Evolutionary conservation across 2,113 vertebrate species (phyloP).

Genomic region (Ochotona curzoniae): DNA sequence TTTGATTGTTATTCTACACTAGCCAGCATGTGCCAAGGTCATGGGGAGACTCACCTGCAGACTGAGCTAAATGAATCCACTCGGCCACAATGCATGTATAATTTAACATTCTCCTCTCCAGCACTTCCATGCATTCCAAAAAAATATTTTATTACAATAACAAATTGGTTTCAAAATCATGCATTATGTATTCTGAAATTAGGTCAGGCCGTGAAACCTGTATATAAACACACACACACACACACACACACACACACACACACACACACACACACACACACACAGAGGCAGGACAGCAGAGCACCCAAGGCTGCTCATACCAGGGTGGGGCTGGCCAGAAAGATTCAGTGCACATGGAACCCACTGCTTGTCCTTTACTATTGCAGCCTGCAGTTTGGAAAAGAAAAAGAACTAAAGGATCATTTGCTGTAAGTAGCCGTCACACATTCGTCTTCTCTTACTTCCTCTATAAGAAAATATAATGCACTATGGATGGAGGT

Average conservation of each 20-base stretch:
- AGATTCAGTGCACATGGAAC: slow-evolving; percentile 75
- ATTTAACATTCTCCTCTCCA: slow-evolving; percentile 90
- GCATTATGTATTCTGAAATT: slow-evolving; percentile 92
- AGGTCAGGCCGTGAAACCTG: slow-evolving; percentile 87
- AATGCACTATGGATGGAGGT: slow-evolving; percentile 30
- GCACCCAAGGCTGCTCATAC: slow-evolving; percentile 55
- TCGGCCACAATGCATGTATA: slow-evolving; percentile 90
- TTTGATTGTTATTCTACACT: slow-evolving; percentile 90
- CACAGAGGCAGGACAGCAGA: slow-evolving; percentile 77
- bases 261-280: slow-evolving; percentile 81
- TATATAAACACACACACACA: slow-evolving; percentile 83
- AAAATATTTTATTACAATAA: slow-evolving; percentile 93
- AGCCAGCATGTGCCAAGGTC: slow-evolving; percentile 88
- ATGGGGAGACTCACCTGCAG: slow-evolving; percentile 89
- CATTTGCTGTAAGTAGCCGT: slow-evolving; percentile 63
- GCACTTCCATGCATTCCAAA: slow-evolving; percentile 88
- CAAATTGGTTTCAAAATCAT: slow-evolving; percentile 92
- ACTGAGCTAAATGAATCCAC: slow-evolving; percentile 87
- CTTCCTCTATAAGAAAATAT: slow-evolving; percentile 47
- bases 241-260: slow-evolving; percentile 82
- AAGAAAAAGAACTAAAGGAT: slow-evolving; percentile 80
- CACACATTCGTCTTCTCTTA: background rate
- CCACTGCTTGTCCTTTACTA: slow-evolving; percentile 77
- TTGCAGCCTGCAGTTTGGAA: slow-evolving; percentile 77
- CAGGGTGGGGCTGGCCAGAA: slow-evolving; percentile 65